phyloP scores from a whole-genome alignment of 2,797 vertebrate species.

The Mormyrops boulengeri region DNA sequence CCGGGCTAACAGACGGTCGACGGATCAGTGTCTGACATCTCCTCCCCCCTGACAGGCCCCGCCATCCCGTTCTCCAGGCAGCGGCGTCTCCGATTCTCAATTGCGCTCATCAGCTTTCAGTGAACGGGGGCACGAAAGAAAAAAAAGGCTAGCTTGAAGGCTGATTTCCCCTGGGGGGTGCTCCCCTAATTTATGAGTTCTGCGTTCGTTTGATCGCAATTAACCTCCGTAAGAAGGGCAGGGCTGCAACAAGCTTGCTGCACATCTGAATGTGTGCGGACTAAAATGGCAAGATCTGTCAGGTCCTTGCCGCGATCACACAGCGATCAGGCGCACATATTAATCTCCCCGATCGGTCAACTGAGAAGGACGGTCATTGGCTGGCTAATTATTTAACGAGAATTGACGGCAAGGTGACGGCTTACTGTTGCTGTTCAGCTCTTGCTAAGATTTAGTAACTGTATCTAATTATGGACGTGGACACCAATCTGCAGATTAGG shows the following conservation, averaged over 20 bases:
- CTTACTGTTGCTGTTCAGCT: neutral
- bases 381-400: slow-evolving; percentile 12
- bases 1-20: neutral
- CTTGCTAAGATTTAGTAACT: neutral
- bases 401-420: slow-evolving; percentile 2
- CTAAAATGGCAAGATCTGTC: neutral
- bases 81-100: neutral
- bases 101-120: neutral
- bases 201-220: neutral
- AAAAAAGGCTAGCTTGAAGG: neutral
- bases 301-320: neutral
- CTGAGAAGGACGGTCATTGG: slow-evolving; percentile 7
- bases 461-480: neutral
- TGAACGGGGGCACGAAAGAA: neutral
- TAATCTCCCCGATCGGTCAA: slow-evolving; percentile 5
- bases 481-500: neutral
- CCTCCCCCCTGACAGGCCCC: neutral
- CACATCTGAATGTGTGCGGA: neutral
- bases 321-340: neutral
- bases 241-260: neutral
- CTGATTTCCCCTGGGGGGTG: neutral
- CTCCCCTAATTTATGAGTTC: neutral
- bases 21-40: neutral
- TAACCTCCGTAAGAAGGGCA: slow-evolving; percentile 4
- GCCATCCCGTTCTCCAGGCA: neutral